phyloP scores from a whole-genome alignment of 2,888 invertebrate genomes.

The Lacanobia wlatinum region DNA sequence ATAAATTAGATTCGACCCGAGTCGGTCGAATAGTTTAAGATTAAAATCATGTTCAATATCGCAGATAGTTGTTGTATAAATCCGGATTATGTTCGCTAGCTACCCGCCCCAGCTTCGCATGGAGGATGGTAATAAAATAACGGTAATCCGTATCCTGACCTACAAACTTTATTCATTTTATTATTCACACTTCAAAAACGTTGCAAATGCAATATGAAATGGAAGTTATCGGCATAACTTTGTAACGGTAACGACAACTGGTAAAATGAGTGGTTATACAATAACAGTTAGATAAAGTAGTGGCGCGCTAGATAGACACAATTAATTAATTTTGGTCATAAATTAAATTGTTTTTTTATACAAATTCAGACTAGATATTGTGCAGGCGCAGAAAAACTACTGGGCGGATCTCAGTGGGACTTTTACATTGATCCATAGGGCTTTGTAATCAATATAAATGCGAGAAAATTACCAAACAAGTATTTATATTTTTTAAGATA shows the following conservation, averaged over 20 bases:
- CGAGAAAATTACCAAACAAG: slow-evolving; percentile 11
- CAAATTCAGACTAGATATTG: slow-evolving; percentile 43
- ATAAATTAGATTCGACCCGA: slow-evolving; percentile 46
- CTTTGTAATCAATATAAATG: slow-evolving; percentile 59
- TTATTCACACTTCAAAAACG: slow-evolving; percentile 3
- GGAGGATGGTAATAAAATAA: slow-evolving; percentile 47
- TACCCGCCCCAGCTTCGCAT: slow-evolving; percentile 44
- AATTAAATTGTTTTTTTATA: not conserved
- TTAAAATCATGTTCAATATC: slow-evolving; percentile 56
- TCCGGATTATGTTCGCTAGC: slow-evolving; percentile 64
- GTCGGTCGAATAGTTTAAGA: slow-evolving; percentile 46
- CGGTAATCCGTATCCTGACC: slow-evolving; percentile 17
- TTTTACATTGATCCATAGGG: slow-evolving; percentile 57
- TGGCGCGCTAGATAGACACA: too few relatives aligned
- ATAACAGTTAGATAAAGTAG: not conserved
- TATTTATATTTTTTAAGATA: not conserved
- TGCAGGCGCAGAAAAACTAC: slow-evolving; percentile 49
- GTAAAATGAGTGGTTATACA: not conserved
- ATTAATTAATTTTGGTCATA: too few relatives aligned
- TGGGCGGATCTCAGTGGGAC: slow-evolving; percentile 66
- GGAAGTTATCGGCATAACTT: not conserved
- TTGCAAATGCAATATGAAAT: slow-evolving; percentile 18
- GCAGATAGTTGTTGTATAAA: slow-evolving; percentile 59
- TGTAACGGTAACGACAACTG: not conserved
- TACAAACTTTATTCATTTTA: slow-evolving; percentile 17